phyloP scores from a whole-genome alignment of 2,888 invertebrate genomes.

The Drosophila koepferae region DNA sequence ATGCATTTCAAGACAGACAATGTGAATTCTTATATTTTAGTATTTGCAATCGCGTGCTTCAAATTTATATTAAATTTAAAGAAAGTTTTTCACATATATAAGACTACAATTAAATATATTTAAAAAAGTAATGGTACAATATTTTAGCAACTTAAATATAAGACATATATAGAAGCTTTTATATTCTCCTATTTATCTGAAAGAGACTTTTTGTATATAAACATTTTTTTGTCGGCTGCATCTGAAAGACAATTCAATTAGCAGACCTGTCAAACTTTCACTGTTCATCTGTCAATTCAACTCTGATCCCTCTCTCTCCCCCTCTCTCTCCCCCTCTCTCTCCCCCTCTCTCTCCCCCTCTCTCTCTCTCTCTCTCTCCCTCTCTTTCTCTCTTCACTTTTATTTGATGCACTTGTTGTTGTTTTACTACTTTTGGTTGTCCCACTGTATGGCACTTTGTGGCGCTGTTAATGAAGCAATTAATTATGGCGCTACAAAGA shows the following conservation, averaged over 20 bases:
- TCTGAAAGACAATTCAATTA: slow-evolving; percentile 78
- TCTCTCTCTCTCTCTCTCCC: slow-evolving; percentile 9
- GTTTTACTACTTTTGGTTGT: slow-evolving; percentile 15
- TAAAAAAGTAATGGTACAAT: too few relatives aligned
- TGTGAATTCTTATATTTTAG: neutral
- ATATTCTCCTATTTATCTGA: too few relatives aligned
- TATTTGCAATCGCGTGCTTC: neutral
- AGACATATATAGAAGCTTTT: too few relatives aligned
- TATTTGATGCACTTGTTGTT: slow-evolving; percentile 30
- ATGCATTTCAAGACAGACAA: neutral
- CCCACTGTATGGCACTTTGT: slow-evolving; percentile 22
- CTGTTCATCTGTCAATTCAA: slow-evolving; percentile 42
- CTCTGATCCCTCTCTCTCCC: slow-evolving; percentile 17
- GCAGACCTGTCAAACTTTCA: slow-evolving; percentile 79
- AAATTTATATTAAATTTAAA: neutral
- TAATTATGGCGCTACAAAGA: slow-evolving; percentile 63
- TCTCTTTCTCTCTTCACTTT: slow-evolving; percentile 21
- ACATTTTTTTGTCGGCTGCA: slow-evolving; percentile 13
- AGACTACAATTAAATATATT: too few relatives aligned
- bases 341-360: slow-evolving; percentile 8
- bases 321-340: slow-evolving; percentile 3
- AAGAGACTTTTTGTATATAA: too few relatives aligned
- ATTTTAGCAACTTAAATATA: too few relatives aligned
- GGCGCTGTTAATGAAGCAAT: slow-evolving; percentile 74
- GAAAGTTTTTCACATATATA: neutral